Percentiles rank a stretch among this genome's conserved stretches.
Evolutionary conservation across 2,113 vertebrate species (phyloP).

Genomic region (Fulmarus glacialis): DNA sequence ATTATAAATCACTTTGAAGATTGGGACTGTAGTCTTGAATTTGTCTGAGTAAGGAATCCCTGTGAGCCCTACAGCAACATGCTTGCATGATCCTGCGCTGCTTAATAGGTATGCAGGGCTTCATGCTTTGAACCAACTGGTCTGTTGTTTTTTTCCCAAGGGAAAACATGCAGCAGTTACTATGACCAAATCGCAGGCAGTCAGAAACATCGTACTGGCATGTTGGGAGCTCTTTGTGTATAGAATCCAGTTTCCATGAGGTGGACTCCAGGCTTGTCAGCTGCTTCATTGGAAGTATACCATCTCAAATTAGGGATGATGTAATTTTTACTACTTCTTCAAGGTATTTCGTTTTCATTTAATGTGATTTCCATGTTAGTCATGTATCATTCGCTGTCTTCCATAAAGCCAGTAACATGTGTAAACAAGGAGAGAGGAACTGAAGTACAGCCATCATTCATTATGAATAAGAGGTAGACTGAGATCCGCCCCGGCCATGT

Average conservation of each 20-base stretch:
- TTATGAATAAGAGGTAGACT: neutral
- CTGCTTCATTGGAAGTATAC: neutral
- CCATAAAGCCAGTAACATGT: neutral
- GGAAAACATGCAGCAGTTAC: neutral
- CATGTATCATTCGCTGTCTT: neutral
- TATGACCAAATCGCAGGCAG: neutral
- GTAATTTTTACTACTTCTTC: neutral
- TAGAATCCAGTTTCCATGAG: slow-evolving; percentile 11
- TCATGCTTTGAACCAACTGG: neutral
- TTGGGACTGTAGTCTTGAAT: neutral
- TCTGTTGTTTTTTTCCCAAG: neutral
- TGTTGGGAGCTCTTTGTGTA: neutral
- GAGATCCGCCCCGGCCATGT: neutral
- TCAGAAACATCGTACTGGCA: neutral
- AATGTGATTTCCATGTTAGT: neutral
- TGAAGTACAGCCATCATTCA: neutral
- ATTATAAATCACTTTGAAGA: slow-evolving; percentile 31
- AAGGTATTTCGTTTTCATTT: slow-evolving; percentile 15
- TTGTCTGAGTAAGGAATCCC: neutral
- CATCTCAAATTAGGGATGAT: neutral
- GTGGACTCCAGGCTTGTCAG: neutral
- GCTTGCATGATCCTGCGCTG: neutral
- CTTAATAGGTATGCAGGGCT: neutral
- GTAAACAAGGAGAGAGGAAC: slow-evolving; percentile 26
- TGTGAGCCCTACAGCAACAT: neutral